A percentile compares a stretch with the other conserved stretches of the same genome.
phyloP scores from a whole-genome alignment of 1,140 invertebrate genomes.

The Macrobrachium nipponense region DNA sequence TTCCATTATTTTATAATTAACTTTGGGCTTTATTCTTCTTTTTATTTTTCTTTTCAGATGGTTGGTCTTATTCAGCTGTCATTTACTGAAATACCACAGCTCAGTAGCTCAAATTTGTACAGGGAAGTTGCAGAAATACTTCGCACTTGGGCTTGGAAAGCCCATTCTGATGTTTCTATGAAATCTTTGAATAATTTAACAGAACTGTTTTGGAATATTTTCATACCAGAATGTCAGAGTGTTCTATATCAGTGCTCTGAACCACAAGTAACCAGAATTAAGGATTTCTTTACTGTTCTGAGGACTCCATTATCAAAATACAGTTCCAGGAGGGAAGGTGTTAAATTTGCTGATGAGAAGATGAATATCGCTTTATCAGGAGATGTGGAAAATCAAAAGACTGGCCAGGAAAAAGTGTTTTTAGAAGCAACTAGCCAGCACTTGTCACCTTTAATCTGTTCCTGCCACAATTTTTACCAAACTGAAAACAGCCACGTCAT shows the following conservation, averaged over 20 bases:
- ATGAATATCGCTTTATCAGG: not conserved
- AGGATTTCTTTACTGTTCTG: constrained; percentile 19
- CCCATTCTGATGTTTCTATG: not conserved
- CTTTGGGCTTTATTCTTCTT: constrained; percentile 13
- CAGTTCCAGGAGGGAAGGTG: constrained; percentile 24
- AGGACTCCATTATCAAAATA: constrained; percentile 23
- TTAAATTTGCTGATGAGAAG: constrained; percentile 33
- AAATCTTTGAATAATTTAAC: not conserved
- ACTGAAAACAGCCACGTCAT: not conserved
- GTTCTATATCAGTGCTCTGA: not conserved
- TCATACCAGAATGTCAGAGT: constrained; percentile 31
- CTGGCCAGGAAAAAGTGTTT: constrained; percentile 12
- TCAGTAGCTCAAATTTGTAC: constrained; percentile 40
- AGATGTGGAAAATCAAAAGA: not conserved
- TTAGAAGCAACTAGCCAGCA: not conserved
- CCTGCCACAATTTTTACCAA: constrained; percentile 2
- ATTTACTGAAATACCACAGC: constrained; percentile 25
- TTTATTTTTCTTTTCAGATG: constrained; percentile 45
- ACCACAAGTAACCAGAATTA: not conserved
- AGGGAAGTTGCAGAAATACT: constrained; percentile 34
- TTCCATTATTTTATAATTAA: not conserved
- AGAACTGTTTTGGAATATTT: constrained; percentile 26
- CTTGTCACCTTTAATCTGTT: not conserved
- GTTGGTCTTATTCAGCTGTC: constrained; percentile 51
- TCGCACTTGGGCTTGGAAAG: constrained; percentile 29